A percentile compares a stretch with the other conserved stretches of the same genome.
These are phyloP conservation scores for Trissolcus japonicus DNA, from an alignment of 2,888 invertebrate genomes.

Conservation along the genomic window DNA sequence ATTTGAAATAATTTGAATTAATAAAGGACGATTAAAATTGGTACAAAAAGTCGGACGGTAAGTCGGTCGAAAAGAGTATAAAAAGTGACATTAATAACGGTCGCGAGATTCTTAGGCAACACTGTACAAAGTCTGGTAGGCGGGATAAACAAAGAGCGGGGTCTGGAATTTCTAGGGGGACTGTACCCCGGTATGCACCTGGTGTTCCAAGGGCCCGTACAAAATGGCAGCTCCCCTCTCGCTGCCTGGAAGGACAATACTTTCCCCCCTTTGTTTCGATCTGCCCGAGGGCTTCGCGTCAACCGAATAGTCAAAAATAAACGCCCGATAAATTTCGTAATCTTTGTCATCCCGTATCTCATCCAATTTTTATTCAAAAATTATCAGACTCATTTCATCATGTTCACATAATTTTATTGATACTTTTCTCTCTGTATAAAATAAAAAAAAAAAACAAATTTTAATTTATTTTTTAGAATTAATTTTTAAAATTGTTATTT, in stretches of 20 bases:
- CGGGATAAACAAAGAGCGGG: conserved; percentile 68
- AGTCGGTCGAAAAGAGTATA: conserved; percentile 5
- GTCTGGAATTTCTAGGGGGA: conserved; percentile 70
- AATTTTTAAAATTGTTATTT: too few species aligned
- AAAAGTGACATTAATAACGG: conserved; percentile 55
- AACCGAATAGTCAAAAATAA: conserved; percentile 65
- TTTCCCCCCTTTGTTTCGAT: conserved; percentile 62
- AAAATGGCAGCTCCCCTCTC: conserved; percentile 72
- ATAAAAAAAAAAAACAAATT: too few species aligned
- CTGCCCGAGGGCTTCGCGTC: conserved; percentile 59
- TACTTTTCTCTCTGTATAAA: too few species aligned
- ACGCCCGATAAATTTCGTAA: conserved; percentile 37
- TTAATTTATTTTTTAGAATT: too few species aligned
- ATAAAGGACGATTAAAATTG: too few species aligned
- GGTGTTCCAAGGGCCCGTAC: conserved; percentile 72
- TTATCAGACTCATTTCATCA: too few species aligned
- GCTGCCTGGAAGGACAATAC: conserved; percentile 71
- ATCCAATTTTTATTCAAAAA: too few species aligned
- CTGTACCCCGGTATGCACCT: conserved; percentile 74
- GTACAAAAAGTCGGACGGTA: too few species aligned
- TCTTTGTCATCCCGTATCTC: not conserved
- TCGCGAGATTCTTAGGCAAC: conserved; percentile 58
- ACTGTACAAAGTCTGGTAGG: conserved; percentile 60
- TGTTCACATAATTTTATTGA: too few species aligned
- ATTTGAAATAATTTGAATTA: too few species aligned